Conservation (phyloP, 2,113 vertebrate species). For the Heliornis fulica region DNA sequence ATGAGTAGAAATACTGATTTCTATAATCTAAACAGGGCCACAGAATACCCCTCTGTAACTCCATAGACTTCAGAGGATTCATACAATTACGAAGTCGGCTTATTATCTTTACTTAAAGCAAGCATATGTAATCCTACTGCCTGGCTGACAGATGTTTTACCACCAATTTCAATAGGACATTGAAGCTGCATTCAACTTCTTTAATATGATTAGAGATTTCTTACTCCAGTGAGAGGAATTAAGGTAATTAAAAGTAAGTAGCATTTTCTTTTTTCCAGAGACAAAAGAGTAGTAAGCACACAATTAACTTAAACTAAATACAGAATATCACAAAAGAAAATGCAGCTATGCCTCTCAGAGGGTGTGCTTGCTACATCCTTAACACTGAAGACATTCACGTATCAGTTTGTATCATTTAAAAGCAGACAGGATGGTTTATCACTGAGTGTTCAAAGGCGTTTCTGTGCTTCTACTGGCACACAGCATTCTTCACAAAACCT, state of each 20-base stretch:
- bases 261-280: neutral
- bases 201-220: neutral
- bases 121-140: neutral
- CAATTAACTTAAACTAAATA: neutral
- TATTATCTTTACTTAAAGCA: neutral
- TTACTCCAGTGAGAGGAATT: neutral
- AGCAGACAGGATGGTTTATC: neutral
- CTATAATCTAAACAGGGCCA: neutral
- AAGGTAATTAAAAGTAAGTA: neutral
- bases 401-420: neutral
- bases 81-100: neutral
- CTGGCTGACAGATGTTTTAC: neutral
- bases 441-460: neutral
- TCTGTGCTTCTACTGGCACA: neutral
- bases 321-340: neutral
- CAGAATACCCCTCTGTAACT: neutral
- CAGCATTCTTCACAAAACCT: neutral
- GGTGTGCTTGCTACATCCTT: neutral
- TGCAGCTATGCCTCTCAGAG: neutral
- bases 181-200: neutral
- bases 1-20: neutral
- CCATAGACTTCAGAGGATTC: neutral
- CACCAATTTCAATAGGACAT: neutral
- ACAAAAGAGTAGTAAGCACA: neutral
- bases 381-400: neutral